Percentiles rank a stretch among this genome's conserved stretches.
phyloP scores from a whole-genome alignment of 1,140 invertebrate genomes.

The Sarcophaga bullata region DNA sequence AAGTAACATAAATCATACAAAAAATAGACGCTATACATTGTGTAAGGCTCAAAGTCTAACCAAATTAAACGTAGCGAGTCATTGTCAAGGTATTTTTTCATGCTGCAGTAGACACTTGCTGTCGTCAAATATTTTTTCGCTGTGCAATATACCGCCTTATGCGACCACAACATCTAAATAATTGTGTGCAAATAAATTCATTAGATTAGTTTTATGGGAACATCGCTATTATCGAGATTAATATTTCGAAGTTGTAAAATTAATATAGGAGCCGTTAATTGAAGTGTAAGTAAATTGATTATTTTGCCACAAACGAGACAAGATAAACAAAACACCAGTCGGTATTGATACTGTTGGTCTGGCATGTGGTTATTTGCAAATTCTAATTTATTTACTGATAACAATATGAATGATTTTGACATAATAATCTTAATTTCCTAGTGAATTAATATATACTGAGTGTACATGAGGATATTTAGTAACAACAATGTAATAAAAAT shows the following conservation, averaged over 20 bases:
- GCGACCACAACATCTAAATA: neutral
- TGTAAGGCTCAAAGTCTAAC: neutral
- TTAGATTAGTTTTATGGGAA: too few species aligned
- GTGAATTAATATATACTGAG: too few species aligned
- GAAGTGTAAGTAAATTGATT: neutral
- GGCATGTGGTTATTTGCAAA: neutral
- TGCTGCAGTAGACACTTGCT: neutral
- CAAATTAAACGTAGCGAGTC: neutral
- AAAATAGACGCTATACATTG: too few species aligned
- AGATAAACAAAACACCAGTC: neutral
- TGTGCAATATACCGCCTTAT: neutral
- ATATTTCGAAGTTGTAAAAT: neutral
- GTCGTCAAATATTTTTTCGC: neutral
- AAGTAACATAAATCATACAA: too few species aligned
- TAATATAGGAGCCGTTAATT: neutral
- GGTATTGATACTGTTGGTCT: neutral
- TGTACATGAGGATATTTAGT: too few species aligned
- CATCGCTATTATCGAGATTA: too few species aligned
- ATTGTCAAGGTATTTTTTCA: slow-evolving; percentile 7
- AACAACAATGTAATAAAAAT: too few species aligned
- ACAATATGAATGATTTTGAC: neutral
- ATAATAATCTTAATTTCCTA: too few species aligned
- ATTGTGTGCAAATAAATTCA: too few species aligned
- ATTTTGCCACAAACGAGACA: neutral
- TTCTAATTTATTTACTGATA: neutral